These are phyloP conservation scores for Dioctria rufipes DNA, from an alignment of 2,888 invertebrate genomes.

Conservation along the genomic window DNA sequence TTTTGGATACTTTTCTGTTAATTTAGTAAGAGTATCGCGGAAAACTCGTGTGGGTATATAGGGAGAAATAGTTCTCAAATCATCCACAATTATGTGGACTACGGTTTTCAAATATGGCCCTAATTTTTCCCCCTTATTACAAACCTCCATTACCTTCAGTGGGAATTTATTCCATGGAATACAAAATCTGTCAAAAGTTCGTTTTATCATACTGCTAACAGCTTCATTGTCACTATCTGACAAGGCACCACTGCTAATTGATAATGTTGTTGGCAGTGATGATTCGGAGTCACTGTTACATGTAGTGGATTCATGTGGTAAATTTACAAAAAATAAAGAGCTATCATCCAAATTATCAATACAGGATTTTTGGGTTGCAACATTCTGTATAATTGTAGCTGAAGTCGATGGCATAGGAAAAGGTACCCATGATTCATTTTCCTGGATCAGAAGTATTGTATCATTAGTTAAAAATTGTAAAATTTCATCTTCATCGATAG, in stretches of 20 bases:
- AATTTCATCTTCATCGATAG: too few relatives aligned
- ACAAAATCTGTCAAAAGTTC: conserved; percentile 21
- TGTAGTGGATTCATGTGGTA: conserved; percentile 1
- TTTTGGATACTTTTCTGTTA: conserved; percentile 24
- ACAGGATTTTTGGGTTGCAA: too few relatives aligned
- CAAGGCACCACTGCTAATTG: conserved; percentile 7
- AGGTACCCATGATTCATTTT: neutral
- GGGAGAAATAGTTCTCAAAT: conserved; percentile 9
- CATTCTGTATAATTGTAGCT: neutral
- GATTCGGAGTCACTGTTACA: conserved; percentile 12
- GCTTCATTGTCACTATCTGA: conserved; percentile 18
- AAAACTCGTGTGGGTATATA: conserved; percentile 27
- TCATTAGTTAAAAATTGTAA: neutral
- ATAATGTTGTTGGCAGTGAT: conserved; percentile 26
- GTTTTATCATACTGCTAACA: conserved; percentile 1
- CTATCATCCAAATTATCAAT: conserved; percentile 3
- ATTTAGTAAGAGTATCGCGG: conserved; percentile 9
- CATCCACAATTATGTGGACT: conserved; percentile 36
- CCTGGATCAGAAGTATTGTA: neutral
- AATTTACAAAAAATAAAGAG: neutral
- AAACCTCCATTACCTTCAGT: neutral
- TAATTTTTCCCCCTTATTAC: conserved; percentile 29
- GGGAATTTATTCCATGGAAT: conserved; percentile 48
- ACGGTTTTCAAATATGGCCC: conserved; percentile 28
- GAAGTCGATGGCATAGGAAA: conserved; percentile 12